phyloP scores from a whole-genome alignment of 2,113 vertebrate genomes.

The Diphyllodes magnificus region DNA sequence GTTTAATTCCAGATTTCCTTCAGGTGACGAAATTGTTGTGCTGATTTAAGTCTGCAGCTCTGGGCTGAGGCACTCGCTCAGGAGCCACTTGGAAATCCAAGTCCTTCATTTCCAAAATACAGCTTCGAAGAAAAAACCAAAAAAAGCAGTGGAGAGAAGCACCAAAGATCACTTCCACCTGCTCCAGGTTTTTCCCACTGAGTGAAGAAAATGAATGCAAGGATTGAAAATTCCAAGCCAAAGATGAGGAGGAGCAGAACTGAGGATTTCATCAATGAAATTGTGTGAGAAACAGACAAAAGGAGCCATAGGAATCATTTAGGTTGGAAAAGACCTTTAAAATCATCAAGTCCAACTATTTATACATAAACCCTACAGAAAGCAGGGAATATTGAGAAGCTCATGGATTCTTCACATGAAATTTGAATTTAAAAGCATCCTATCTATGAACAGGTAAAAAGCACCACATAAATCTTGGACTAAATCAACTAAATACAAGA shows the following conservation, averaged over 20 bases:
- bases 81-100: not conserved
- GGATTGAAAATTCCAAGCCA: not conserved
- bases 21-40: not conserved
- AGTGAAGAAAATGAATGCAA: not conserved
- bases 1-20: not conserved
- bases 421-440: not conserved
- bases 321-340: not conserved
- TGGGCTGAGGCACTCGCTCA: not conserved
- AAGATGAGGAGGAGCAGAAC: not conserved
- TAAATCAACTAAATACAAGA: not conserved
- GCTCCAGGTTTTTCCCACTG: not conserved
- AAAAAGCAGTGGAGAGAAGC: not conserved
- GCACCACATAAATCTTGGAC: not conserved
- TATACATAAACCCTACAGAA: not conserved
- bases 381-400: not conserved
- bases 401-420: not conserved
- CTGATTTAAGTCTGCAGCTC: not conserved
- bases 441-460: not conserved
- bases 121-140: not conserved
- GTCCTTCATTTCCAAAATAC: not conserved
- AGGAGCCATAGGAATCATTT: not conserved
- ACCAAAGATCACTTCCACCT: not conserved
- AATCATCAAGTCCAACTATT: not conserved
- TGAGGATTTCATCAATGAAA: not conserved
- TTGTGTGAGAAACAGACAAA: not conserved